A percentile compares a stretch with the other conserved stretches of the same genome.
Conservation (phyloP, 92 coral and sea anemone species). For the Desmophyllum pertusum region DNA sequence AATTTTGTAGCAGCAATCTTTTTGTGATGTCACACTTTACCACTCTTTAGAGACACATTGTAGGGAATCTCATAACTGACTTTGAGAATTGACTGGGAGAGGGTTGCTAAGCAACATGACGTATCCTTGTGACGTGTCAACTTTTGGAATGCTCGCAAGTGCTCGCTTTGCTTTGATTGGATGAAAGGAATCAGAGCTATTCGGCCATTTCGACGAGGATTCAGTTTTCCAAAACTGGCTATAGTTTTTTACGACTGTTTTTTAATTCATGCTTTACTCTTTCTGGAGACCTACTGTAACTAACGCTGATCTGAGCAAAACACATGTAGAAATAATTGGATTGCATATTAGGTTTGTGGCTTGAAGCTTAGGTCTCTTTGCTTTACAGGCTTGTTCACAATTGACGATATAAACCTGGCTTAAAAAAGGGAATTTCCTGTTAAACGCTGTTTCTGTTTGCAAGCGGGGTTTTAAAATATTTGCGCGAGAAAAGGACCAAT, state of each 20-base stretch:
- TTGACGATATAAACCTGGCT: neutral
- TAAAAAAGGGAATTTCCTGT: neutral
- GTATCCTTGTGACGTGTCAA: neutral
- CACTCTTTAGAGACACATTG: no score
- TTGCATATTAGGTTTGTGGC: neutral
- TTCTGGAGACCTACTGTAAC: neutral
- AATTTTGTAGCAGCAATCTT: no score
- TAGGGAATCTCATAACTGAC: neutral
- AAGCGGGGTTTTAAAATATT: neutral
- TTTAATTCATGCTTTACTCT: neutral
- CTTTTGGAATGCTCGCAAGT: neutral
- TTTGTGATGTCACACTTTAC: no score
- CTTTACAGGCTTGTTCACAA: neutral
- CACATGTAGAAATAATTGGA: no score
- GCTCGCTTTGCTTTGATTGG: neutral
- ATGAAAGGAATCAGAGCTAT: neutral
- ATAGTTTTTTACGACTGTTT: neutral
- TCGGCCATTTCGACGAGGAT: neutral
- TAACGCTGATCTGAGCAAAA: no score
- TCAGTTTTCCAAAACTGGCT: neutral
- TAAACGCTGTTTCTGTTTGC: neutral
- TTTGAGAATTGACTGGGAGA: neutral
- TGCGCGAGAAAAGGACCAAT: no score
- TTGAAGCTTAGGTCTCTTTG: neutral
- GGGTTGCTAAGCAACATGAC: no score